Evolutionary conservation across 2,797 vertebrate species (phyloP).

Genomic region (Florisuga fusca): DNA sequence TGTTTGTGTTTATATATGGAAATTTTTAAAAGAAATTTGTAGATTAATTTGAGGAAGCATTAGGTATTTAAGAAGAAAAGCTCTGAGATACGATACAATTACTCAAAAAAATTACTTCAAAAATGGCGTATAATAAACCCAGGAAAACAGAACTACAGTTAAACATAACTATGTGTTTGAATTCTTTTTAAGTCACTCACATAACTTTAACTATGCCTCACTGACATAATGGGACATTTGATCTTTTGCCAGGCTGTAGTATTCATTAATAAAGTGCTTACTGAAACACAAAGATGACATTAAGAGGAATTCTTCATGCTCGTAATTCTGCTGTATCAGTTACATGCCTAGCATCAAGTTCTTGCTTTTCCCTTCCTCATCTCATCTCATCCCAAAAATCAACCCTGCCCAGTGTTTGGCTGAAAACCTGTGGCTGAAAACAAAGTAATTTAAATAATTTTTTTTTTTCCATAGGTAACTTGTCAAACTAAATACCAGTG

Average conservation of each 20-base stretch:
- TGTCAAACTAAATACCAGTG: not conserved
- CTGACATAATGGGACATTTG: not conserved
- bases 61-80: not conserved
- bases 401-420: not conserved
- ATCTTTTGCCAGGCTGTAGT: not conserved
- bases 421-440: not conserved
- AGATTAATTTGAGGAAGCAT: not conserved
- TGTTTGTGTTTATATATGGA: not conserved
- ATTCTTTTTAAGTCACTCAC: not conserved
- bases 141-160: not conserved
- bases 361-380: not conserved
- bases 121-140: not conserved
- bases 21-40: not conserved
- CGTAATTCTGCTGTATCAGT: not conserved
- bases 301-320: not conserved
- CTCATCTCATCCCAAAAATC: not conserved
- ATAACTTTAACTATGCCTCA: not conserved
- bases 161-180: not conserved
- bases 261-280: not conserved
- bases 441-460: not conserved
- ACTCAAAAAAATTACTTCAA: not conserved
- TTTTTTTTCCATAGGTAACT: not conserved
- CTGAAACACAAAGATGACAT: not conserved
- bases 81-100: not conserved
- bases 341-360: not conserved